These are phyloP conservation scores for Protophormia terraenovae DNA, from an alignment of 2,888 invertebrate genomes.

Conservation along the genomic window DNA sequence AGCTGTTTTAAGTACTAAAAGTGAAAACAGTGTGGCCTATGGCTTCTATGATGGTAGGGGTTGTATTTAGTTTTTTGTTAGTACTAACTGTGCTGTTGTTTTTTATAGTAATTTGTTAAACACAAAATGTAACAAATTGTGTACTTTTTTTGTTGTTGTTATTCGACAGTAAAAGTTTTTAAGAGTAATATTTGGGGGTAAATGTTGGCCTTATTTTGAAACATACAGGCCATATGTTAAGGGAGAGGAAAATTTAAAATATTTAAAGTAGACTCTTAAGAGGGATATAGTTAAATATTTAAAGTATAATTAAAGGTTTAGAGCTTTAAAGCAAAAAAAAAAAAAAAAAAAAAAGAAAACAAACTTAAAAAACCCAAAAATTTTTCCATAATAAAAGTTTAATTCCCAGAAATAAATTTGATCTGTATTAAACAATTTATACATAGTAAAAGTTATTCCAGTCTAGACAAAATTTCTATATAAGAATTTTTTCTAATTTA, in stretches of 20 bases:
- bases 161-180: slow-evolving; percentile 21
- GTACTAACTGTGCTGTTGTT: slow-evolving; percentile 1
- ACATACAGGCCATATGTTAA: slow-evolving; percentile 27
- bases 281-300: slow-evolving; percentile 26
- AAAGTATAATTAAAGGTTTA: slow-evolving; percentile 35
- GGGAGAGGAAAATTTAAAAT: neutral
- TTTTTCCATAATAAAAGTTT: too few species aligned
- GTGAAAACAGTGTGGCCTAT: slow-evolving; percentile 17
- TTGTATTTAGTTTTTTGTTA: neutral
- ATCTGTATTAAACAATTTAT: too few species aligned
- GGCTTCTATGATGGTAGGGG: neutral
- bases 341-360: too few species aligned
- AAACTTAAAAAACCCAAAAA: too few species aligned
- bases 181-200: neutral
- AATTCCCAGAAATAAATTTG: too few species aligned
- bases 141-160: slow-evolving; percentile 1
- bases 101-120: slow-evolving; percentile 48
- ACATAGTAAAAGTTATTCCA: too few species aligned
- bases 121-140: slow-evolving; percentile 40
- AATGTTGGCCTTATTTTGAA: slow-evolving; percentile 6
- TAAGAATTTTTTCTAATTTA: too few species aligned
- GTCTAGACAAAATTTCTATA: too few species aligned
- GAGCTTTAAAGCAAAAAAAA: too few species aligned
- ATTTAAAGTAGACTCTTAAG: slow-evolving; percentile 14
- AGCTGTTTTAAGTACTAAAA: neutral